phyloP scores from a whole-genome alignment of 2,113 vertebrate genomes.

The Megaptera novaeangliae region DNA sequence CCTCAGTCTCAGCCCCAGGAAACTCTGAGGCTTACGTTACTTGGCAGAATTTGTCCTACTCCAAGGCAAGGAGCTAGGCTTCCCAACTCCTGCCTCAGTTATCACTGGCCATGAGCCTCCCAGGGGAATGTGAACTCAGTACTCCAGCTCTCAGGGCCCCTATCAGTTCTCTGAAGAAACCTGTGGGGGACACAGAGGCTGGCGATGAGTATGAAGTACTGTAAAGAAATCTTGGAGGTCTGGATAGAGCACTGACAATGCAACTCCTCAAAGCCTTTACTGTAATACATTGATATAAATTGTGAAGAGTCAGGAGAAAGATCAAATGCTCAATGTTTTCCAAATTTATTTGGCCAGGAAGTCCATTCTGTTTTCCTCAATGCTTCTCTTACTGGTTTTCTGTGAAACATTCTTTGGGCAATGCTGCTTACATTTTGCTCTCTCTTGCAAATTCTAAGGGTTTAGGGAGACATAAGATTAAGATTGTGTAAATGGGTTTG shows the following conservation, averaged over 20 bases:
- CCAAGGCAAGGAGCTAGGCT: neutral
- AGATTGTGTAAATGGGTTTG: neutral
- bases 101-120: too few relatives aligned
- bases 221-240: too few relatives aligned
- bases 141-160: neutral
- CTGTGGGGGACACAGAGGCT: neutral
- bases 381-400: neutral
- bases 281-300: rapidly evolving
- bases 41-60: neutral
- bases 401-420: neutral
- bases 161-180: neutral
- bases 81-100: neutral
- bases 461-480: neutral
- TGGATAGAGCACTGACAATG: rapidly evolving
- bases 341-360: neutral
- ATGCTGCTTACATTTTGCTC: neutral
- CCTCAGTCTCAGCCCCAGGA: neutral
- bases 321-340: neutral
- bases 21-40: neutral
- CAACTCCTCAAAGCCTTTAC: neutral
- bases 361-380: neutral
- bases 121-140: neutral
- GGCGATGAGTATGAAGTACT: too few relatives aligned
- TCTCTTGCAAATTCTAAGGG: neutral
- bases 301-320: neutral